These are phyloP conservation scores for Apostichopus parvimensis DNA, from an alignment of 35 echinoderm and acorn worm species.

Conservation along the genomic window DNA sequence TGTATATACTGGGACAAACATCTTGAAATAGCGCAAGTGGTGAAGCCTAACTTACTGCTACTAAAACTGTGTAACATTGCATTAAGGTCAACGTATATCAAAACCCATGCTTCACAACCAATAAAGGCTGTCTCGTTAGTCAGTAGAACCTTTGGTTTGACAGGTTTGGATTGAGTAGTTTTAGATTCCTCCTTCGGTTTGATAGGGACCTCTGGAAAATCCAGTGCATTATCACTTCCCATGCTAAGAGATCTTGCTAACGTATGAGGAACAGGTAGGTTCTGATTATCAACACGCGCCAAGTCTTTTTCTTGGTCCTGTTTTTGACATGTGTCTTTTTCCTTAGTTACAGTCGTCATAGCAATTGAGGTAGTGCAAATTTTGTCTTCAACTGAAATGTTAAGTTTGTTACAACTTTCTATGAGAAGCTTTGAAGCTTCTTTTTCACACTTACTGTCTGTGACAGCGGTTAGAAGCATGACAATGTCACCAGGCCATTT, in stretches of 20 bases:
- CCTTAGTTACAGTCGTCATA: background rate
- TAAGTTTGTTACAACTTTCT: background rate
- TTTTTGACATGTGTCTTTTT: background rate
- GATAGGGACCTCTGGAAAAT: background rate
- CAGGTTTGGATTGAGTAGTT: background rate
- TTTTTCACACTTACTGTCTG: background rate
- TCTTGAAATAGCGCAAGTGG: slow-evolving; percentile 13
- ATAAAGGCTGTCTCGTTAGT: background rate
- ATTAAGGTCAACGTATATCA: slow-evolving; percentile 14
- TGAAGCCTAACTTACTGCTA: slow-evolving; percentile 1
- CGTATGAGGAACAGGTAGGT: background rate
- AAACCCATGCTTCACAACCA: background rate
- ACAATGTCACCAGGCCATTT: background rate
- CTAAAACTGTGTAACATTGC: slow-evolving; percentile 16
- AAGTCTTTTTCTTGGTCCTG: background rate
- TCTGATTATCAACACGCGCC: background rate
- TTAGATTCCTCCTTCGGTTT: background rate
- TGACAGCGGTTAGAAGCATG: slow-evolving; percentile 7
- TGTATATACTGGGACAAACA: slow-evolving; percentile 33
- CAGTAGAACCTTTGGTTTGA: background rate
- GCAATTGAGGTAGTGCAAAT: background rate
- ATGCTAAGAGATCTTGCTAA: background rate
- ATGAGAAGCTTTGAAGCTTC: background rate
- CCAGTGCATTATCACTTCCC: background rate
- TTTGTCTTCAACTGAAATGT: background rate